These are phyloP conservation scores for Temnothorax unifasciatus DNA, from an alignment of 2,888 invertebrate species.

Conservation along the genomic window DNA sequence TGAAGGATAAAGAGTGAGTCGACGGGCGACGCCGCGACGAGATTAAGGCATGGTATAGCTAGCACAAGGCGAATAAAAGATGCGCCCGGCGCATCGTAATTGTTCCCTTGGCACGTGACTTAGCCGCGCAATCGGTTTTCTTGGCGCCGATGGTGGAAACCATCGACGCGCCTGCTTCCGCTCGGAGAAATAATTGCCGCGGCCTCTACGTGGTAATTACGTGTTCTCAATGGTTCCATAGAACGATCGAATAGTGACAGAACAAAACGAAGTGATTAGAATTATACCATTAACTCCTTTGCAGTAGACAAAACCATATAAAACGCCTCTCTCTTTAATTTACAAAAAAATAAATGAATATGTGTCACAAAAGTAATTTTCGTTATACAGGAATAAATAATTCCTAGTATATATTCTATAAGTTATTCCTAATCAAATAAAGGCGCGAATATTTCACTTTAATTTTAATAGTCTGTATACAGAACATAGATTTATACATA, in stretches of 20 bases:
- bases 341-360: background rate
- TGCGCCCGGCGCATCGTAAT: conserved; percentile 52
- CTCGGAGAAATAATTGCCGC: conserved; percentile 48
- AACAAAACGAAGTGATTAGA: conserved; percentile 3
- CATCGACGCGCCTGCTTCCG: conserved; percentile 45
- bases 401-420: background rate
- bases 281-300: conserved; percentile 23
- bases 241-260: conserved; percentile 10
- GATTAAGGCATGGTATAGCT: conserved; percentile 57
- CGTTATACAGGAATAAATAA: background rate
- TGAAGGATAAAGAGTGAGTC: conserved; percentile 45
- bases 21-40: conserved; percentile 47
- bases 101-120: conserved; percentile 59
- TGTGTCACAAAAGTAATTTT: background rate
- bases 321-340: background rate
- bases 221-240: conserved; percentile 37
- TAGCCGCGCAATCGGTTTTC: conserved; percentile 55
- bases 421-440: background rate
- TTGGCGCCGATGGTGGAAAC: conserved; percentile 40
- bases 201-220: conserved; percentile 55
- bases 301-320: background rate
- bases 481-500: background rate
- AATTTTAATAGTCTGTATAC: background rate
- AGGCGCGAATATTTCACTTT: background rate
- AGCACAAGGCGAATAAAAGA: conserved; percentile 48